Evolutionary conservation across 2,888 invertebrate species (phyloP).

Genomic region (Epicampocera succincta): DNA sequence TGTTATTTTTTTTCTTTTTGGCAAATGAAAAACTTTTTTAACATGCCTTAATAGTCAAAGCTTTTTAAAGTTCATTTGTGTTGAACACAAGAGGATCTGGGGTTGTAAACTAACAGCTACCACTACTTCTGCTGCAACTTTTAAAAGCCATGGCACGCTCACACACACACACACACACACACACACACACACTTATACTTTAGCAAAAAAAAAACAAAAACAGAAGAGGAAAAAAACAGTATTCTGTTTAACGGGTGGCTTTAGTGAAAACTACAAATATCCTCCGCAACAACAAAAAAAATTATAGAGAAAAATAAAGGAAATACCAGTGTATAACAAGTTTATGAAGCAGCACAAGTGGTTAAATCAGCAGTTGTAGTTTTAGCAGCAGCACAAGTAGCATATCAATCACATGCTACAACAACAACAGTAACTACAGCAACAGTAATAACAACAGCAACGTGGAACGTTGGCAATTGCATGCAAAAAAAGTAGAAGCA

Average conservation of each 20-base stretch:
- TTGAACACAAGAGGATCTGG: slow-evolving; percentile 62
- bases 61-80: slow-evolving; percentile 70
- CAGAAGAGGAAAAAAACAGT: slow-evolving; percentile 13
- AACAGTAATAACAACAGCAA: neutral
- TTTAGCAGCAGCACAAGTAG: slow-evolving; percentile 60
- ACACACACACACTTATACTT: neutral
- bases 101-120: slow-evolving; percentile 53
- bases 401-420: slow-evolving; percentile 70
- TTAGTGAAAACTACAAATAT: slow-evolving; percentile 33
- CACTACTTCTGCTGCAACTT: slow-evolving; percentile 13
- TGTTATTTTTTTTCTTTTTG: slow-evolving; percentile 23
- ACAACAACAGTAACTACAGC: slow-evolving; percentile 32
- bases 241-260: slow-evolving; percentile 56
- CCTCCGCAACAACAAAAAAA: slow-evolving; percentile 38
- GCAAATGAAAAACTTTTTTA: slow-evolving; percentile 63
- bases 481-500: slow-evolving; percentile 23
- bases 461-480: slow-evolving; percentile 11
- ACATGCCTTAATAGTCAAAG: slow-evolving; percentile 69
- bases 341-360: slow-evolving; percentile 68
- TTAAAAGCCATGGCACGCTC: neutral
- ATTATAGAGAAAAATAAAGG: slow-evolving; percentile 5
- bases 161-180: neutral
- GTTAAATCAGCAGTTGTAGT: slow-evolving; percentile 66
- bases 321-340: slow-evolving; percentile 59
- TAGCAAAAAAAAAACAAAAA: too few relatives aligned